Evolutionary conservation across 2,888 invertebrate species (phyloP), one percentile per base, ranked within the genome.

Genomic region (Lysandra coridon): DNA sequence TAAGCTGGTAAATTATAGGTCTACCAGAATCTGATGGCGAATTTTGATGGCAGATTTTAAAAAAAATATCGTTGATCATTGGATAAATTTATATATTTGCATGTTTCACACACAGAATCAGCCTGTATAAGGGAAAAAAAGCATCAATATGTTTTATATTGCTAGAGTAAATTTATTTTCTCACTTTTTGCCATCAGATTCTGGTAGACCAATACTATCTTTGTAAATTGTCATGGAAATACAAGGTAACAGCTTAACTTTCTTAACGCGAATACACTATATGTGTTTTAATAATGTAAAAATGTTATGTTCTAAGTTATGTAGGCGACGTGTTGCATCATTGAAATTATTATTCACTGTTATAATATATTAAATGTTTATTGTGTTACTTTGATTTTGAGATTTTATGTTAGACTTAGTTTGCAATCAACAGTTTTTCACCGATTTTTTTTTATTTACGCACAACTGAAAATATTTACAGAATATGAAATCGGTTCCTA

Each of bases 401-500:
- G 69, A 69, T 69, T 37, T 69, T 33, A 69, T 33, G 69, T 75
- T 49, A 23, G 23, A 23, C 23, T 23, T 23, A 75, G 12, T 30
- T 75, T 23, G 23, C 23, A 75, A 30, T 75, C 44, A 44, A 12
- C 23, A 74, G 40, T 74, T 40, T 57, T 44, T 74, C 44, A 40
- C 40, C 23, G 74, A 44, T 23, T 14, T 40, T 74, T 44, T 74
- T 75, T 75, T 75, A 75, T 75, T 75, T 49, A 75, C 75, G 75
- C 75, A 75, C 75, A 75, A 75, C 49, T 64, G 30, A 69, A 69
- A 64, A 12, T 69, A 69, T 69, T 14, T 33, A 69, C 69, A 69
- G 33, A 69, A 23, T 23, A 23, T 37, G 69, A 33, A 69, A 37
- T 69, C 33, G 33, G 23, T 69, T 23, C 69, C 69, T 69, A 33